Conservation (phyloP, 2,888 invertebrate species). For the Nudaria mundana region DNA sequence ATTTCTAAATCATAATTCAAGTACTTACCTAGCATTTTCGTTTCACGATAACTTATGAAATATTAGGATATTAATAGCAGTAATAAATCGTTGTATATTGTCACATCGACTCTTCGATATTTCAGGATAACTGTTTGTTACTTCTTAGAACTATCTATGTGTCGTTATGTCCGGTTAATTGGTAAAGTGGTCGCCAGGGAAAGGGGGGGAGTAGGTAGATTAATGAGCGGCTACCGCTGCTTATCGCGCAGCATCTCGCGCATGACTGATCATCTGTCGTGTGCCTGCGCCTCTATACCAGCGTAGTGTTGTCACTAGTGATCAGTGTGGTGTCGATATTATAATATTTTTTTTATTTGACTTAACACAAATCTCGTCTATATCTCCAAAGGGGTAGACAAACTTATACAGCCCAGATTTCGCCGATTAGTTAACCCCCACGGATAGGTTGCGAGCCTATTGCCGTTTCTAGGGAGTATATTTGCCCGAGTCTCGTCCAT, state of each 20-base stretch:
- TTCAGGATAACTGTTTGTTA: slow-evolving; percentile 45
- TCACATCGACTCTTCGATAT: slow-evolving; percentile 29
- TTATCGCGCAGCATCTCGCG: slow-evolving; percentile 77
- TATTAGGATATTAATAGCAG: slow-evolving; percentile 23
- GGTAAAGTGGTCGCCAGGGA: slow-evolving; percentile 60
- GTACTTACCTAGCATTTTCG: slow-evolving; percentile 25
- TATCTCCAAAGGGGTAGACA: no score
- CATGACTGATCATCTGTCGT: slow-evolving; percentile 81
- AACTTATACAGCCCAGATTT: no score
- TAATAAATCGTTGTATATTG: slow-evolving; percentile 31
- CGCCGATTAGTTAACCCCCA: no score
- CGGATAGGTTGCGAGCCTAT: no score
- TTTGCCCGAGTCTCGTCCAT: no score
- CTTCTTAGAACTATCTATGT: slow-evolving; percentile 65
- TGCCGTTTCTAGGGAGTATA: no score
- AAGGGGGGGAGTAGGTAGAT: slow-evolving; percentile 67
- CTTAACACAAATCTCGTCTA: background rate
- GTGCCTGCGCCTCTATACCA: slow-evolving; percentile 67
- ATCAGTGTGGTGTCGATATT: slow-evolving; percentile 8
- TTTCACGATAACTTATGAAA: slow-evolving; percentile 23
- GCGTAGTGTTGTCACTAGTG: slow-evolving; percentile 44
- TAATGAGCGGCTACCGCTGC: slow-evolving; percentile 79
- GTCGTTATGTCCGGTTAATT: slow-evolving; percentile 69
- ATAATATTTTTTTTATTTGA: slow-evolving; percentile 6
- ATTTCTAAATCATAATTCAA: slow-evolving; percentile 15